Percentiles rank a stretch among this genome's conserved stretches.
phyloP scores from a whole-genome alignment of 2,888 invertebrate species.

The Hirtodrosophila alboralis region DNA sequence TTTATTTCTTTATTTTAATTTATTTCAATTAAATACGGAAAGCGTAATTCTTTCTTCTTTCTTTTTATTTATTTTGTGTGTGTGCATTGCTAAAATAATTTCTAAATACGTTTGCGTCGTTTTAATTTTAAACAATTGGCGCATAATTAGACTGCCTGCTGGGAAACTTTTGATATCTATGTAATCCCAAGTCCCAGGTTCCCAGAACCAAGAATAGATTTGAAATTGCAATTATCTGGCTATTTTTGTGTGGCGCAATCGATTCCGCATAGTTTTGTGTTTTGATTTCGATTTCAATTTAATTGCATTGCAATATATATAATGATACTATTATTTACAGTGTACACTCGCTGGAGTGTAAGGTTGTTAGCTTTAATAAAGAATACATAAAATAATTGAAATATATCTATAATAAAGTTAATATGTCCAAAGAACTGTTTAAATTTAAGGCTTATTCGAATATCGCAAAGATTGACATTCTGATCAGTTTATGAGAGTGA shows the following conservation, averaged over 20 bases:
- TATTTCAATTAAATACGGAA: constrained; percentile 52
- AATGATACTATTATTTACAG: background rate
- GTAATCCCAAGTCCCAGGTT: constrained; percentile 3
- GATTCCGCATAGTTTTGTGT: constrained; percentile 82
- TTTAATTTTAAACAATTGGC: constrained; percentile 60
- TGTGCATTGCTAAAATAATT: constrained; percentile 53
- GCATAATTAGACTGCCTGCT: constrained; percentile 47
- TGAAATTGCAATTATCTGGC: constrained; percentile 62
- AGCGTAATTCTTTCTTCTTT: constrained; percentile 32
- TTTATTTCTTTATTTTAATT: background rate
- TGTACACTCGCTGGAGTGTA: too few species aligned
- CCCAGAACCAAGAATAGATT: constrained; percentile 52
- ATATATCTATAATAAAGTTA: too few species aligned
- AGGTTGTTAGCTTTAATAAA: too few species aligned
- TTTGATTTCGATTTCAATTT: constrained; percentile 77
- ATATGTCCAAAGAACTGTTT: too few species aligned
- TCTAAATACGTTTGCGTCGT: constrained; percentile 43
- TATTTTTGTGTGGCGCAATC: constrained; percentile 64
- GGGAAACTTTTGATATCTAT: constrained; percentile 6
- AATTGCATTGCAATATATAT: constrained; percentile 24
- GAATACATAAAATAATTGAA: too few species aligned
- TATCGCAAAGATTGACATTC: too few species aligned
- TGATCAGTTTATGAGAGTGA: too few species aligned
- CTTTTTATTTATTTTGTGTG: constrained; percentile 2
- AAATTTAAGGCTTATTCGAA: too few species aligned